A percentile compares a stretch with the other conserved stretches of the same genome.
Evolutionary conservation across 2,797 vertebrate species (phyloP).

Genomic region (Natrix natrix): DNA sequence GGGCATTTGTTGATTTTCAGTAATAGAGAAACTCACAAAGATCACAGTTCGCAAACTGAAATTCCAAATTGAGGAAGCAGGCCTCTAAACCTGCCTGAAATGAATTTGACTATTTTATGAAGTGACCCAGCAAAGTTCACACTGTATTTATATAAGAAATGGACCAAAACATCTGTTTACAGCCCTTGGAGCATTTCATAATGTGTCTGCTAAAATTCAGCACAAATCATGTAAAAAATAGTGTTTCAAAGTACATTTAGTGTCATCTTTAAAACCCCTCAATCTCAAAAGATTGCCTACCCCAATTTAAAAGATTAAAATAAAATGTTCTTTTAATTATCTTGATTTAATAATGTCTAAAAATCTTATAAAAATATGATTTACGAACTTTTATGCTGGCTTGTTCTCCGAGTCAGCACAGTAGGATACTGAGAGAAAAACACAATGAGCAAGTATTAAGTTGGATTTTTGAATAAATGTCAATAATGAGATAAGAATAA

Average conservation of each 20-base stretch:
- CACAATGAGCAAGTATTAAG: background rate
- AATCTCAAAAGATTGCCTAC: background rate
- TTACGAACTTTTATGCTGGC: background rate
- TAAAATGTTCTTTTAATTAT: background rate
- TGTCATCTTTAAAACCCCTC: background rate
- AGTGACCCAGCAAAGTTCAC: background rate
- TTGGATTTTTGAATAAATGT: background rate
- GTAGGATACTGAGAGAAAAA: background rate
- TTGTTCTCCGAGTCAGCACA: background rate
- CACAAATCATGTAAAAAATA: background rate
- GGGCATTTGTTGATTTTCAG: background rate
- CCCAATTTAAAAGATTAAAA: background rate
- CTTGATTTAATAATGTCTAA: background rate
- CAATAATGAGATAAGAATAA: fast-evolving
- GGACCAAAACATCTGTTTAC: background rate
- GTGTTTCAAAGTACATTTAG: background rate
- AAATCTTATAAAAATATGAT: background rate
- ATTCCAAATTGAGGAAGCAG: background rate
- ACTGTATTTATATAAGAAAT: background rate
- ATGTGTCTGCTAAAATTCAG: background rate
- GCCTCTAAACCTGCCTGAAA: background rate
- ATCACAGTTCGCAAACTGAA: background rate
- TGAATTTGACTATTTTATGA: background rate
- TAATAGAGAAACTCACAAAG: background rate
- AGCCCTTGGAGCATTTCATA: background rate